Evolutionary conservation across 2,888 invertebrate genomes (phyloP), one percentile per base, ranked within the genome.

Genomic region (Oscheius sp.): DNA sequence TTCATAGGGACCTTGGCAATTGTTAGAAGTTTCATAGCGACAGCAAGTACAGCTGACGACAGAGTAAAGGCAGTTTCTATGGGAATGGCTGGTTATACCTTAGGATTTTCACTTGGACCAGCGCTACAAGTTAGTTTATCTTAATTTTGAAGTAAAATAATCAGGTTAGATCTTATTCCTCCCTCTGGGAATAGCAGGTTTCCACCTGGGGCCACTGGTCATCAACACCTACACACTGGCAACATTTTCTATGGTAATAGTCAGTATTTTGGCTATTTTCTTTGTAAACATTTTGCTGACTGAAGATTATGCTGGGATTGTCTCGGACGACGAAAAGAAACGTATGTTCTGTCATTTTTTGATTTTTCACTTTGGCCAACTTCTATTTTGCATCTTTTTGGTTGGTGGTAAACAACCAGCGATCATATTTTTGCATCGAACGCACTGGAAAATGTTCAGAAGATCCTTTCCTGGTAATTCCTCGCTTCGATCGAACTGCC

Each of bases 201-300:
- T 63, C 53, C 13, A 29, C 16, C 49, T 81, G 35, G 76, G 75
- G 2, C 68, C 73, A 1, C 25, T 82, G 7, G 29, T 73, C 35
- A 58, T 82, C 18, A 80, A 82, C 69, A 79, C 78, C 74, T 82
- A 82, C 72, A 82, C 80, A n/a, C 61, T 76, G 1, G 73, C 75
- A 2, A 78, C 82, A 9, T 69, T 74, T 18, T 78, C 79, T 55
- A 79, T 82, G 80, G 66, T 25, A 9, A 2, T 66, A 0, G 23
- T 53, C 46, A 49, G 45, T 27, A 12, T 46, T 41, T 5, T 66
- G 5, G 66, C 66, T 9, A 18, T 66, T 9, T 23, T 66, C 16
- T 23, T 66, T 5, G 52, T 29, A 12, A 66, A 35, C 16, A 9
- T 5, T 29, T 6, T 66, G 9, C 18, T 66, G 27, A 25, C 46